These are phyloP conservation scores for Acridotheres tristis DNA, from an alignment of 2,797 vertebrate genomes.

Conservation along the genomic window DNA sequence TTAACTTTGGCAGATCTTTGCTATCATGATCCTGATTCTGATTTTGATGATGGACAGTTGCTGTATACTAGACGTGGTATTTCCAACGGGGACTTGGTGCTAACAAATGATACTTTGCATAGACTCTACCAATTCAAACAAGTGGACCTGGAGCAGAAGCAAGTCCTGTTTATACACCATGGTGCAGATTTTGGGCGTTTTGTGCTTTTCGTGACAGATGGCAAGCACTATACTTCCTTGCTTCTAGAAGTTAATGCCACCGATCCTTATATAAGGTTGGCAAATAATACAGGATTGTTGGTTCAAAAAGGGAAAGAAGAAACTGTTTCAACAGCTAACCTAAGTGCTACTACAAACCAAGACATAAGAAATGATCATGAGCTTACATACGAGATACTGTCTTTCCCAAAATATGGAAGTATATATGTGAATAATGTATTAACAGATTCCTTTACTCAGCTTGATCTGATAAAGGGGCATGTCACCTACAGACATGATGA, in stretches of 20 bases:
- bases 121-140: constrained; percentile 89
- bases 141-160: constrained; percentile 82
- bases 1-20: constrained; percentile 85
- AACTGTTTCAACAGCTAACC: constrained; percentile 77
- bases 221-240: constrained; percentile 85
- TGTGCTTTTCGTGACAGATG: constrained; percentile 91
- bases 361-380: constrained; percentile 83
- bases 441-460: constrained; percentile 80
- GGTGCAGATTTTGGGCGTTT: constrained; percentile 84
- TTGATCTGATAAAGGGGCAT: constrained; percentile 77
- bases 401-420: constrained; percentile 79
- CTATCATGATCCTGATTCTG: constrained; percentile 86
- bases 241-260: constrained; percentile 86
- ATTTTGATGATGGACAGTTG: constrained; percentile 86
- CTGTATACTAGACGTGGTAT: constrained; percentile 87
- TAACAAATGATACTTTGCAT: constrained; percentile 80
- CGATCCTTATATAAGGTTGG: constrained; percentile 82
- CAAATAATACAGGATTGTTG: constrained; percentile 86
- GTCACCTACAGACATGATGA: constrained; percentile 84
- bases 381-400: constrained; percentile 75
- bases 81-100: constrained; percentile 89
- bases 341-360: constrained; percentile 87
- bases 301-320: constrained; percentile 84
- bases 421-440: constrained; percentile 73
- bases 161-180: constrained; percentile 84